Percentiles rank a stretch among this genome's conserved stretches.
These are phyloP conservation scores for Athrips mouffetella DNA, from an alignment of 2,888 invertebrate genomes.

Conservation along the genomic window DNA sequence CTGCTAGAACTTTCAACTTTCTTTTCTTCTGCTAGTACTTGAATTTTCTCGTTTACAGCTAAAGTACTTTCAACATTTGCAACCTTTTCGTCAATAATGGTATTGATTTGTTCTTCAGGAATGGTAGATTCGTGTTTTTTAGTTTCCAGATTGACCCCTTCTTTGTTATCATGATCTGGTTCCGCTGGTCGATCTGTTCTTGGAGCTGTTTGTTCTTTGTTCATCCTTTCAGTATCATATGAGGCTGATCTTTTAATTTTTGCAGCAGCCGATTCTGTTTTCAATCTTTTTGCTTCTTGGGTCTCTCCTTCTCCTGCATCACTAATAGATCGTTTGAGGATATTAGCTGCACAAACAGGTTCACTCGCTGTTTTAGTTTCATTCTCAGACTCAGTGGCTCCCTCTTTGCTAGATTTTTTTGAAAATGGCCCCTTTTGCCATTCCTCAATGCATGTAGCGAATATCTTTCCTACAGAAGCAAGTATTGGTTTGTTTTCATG, in stretches of 20 bases:
- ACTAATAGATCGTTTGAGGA: slow-evolving; percentile 67
- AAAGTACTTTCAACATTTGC: slow-evolving; percentile 27
- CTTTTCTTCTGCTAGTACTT: slow-evolving; percentile 40
- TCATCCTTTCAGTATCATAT: slow-evolving; percentile 59
- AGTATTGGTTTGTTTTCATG: slow-evolving; percentile 84
- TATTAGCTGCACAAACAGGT: slow-evolving; percentile 65
- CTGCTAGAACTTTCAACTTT: slow-evolving; percentile 61
- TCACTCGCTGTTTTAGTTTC: slow-evolving; percentile 44
- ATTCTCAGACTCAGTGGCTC: slow-evolving; percentile 36
- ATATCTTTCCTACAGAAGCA: slow-evolving; percentile 78
- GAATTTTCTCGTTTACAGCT: slow-evolving; percentile 20
- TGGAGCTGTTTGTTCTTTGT: slow-evolving; percentile 35
- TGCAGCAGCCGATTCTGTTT: slow-evolving; percentile 64
- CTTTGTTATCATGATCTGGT: neutral
- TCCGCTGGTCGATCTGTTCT: neutral
- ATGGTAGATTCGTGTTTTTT: neutral
- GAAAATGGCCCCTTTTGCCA: slow-evolving; percentile 66
- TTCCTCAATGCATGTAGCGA: slow-evolving; percentile 76
- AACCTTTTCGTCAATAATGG: slow-evolving; percentile 20
- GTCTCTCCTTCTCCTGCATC: slow-evolving; percentile 69
- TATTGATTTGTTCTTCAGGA: neutral
- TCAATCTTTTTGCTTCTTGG: slow-evolving; percentile 58
- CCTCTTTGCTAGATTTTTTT: slow-evolving; percentile 56
- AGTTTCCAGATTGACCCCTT: neutral
- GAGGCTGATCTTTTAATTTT: slow-evolving; percentile 68